Evolutionary conservation across 2,113 vertebrate species (phyloP), one percentile per base, ranked within the genome.

Genomic region (Hucho hucho): DNA sequence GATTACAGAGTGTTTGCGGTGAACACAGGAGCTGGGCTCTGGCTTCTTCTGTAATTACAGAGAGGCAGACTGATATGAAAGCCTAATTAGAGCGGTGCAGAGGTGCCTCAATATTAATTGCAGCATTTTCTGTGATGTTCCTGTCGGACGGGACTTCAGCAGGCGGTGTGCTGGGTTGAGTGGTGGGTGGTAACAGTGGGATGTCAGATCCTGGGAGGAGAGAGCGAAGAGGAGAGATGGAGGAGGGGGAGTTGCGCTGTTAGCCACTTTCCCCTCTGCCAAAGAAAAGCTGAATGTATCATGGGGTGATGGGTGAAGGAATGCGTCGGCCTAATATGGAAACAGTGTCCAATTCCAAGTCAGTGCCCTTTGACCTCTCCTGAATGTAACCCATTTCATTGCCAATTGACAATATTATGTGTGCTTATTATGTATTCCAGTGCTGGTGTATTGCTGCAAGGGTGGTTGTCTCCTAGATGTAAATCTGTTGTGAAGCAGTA

Each of bases 21-120:
- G 74, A 80, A 73, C 69, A 73, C 74, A 86, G 79, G 75, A 87
- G 83, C 84, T 70, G 67, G 22, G 64, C 24, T 20, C 79, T 72
- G 81, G 67, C 83, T 81, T 81, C 82, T 81, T 76, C 86, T 75
- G 64, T 91, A 90, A 91, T 90, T 89, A 91, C 87, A 86, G 87
- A 32, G 87, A 84, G 75, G 79, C 18, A 49, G 79, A 83, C 76
- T 80, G 81, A 84, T 86, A 87, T 85, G 83, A 91, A 90, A 84
- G 90, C 79, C 80, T 91, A 89, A 92, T 91, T 88, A 92, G 81
- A 12, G 69, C 79, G 73, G 84, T 78, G 78, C 84, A 90, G 87
- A 87, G 82, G 83, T 88, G 79, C 79, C 49, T 58, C 69, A 53
- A 71, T 79, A 86, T 86, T 90, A 87, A 90, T 88, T 89, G 87